Evolutionary conservation across 1,140 invertebrate genomes (phyloP).

Genomic region (Aleiodes sp.): DNA sequence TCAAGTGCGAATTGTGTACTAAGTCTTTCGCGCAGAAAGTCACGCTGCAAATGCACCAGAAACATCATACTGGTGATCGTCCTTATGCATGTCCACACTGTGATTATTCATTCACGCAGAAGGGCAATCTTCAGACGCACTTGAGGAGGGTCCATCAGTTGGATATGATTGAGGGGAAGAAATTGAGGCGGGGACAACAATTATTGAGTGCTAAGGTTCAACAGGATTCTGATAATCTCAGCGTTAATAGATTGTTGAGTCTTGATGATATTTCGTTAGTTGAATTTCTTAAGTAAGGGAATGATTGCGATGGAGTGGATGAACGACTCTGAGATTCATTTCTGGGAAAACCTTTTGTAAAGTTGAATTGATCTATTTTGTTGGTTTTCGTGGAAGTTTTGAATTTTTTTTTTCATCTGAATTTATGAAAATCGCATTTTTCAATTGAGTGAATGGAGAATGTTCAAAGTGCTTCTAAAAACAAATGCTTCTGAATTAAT

Average conservation of each 20-base stretch:
- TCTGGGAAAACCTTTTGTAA: no score
- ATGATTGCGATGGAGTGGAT: not conserved
- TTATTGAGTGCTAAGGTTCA: constrained; percentile 38
- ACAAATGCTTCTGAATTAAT: no score
- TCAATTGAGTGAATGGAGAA: no score
- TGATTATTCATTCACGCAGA: constrained; percentile 69
- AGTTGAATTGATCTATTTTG: not conserved
- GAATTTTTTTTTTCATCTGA: no score
- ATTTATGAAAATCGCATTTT: no score
- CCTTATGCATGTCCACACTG: constrained; percentile 67
- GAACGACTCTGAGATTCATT: not conserved
- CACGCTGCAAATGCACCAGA: constrained; percentile 70
- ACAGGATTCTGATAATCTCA: constrained; percentile 35
- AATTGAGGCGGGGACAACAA: constrained; percentile 42
- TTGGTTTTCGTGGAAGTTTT: no score
- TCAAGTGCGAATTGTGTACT: constrained; percentile 70
- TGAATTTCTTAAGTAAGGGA: constrained; percentile 44
- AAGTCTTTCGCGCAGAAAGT: constrained; percentile 76
- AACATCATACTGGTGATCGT: constrained; percentile 70
- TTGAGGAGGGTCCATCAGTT: constrained; percentile 66
- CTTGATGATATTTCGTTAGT: constrained; percentile 54
- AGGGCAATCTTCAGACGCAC: constrained; percentile 72
- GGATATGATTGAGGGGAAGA: constrained; percentile 42
- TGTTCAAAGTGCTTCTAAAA: no score
- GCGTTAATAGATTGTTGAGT: constrained; percentile 41